Evolutionary conservation across 1,140 invertebrate species (phyloP).

Genomic region (Bombus cullumanus): DNA sequence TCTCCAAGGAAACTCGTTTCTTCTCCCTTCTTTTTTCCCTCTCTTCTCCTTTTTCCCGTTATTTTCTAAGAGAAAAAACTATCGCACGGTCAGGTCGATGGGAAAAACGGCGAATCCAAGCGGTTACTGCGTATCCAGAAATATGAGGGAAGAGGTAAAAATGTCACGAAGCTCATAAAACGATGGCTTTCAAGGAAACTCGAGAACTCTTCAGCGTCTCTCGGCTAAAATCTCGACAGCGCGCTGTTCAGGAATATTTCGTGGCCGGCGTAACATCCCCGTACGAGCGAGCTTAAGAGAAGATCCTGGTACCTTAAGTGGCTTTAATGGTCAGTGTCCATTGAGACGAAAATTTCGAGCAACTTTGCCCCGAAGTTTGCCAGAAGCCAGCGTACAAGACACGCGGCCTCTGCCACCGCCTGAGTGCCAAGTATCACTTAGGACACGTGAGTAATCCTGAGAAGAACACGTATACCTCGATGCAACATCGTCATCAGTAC

Average conservation of each 20-base stretch:
- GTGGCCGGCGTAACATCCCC: slow-evolving; percentile 14
- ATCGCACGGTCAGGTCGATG: slow-evolving; percentile 2
- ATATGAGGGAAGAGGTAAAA: slow-evolving; percentile 15
- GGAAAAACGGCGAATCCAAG: background rate
- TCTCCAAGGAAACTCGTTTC: background rate
- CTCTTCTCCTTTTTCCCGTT: background rate
- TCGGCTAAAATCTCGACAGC: slow-evolving; percentile 16
- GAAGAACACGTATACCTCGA: slow-evolving; percentile 21
- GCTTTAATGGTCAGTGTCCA: slow-evolving; percentile 53
- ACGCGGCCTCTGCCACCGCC: slow-evolving; percentile 8
- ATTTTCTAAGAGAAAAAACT: background rate
- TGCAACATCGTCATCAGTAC: background rate
- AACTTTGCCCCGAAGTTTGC: slow-evolving; percentile 54
- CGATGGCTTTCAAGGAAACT: slow-evolving; percentile 20
- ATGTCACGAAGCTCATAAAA: slow-evolving; percentile 10
- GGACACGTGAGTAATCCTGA: slow-evolving; percentile 50
- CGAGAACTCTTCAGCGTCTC: background rate
- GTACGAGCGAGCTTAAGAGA: slow-evolving; percentile 26
- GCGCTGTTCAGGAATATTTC: slow-evolving; percentile 34
- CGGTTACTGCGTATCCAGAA: background rate
- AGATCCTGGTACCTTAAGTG: slow-evolving; percentile 50
- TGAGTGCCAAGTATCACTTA: slow-evolving; percentile 48
- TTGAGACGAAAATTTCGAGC: slow-evolving; percentile 61
- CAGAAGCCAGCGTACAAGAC: slow-evolving; percentile 34
- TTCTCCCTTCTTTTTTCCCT: too few relatives aligned